Percentiles rank a stretch among this genome's conserved stretches.
Evolutionary conservation across 2,797 vertebrate genomes (phyloP).

Genomic region (Phrynocephalus guinanensis): DNA sequence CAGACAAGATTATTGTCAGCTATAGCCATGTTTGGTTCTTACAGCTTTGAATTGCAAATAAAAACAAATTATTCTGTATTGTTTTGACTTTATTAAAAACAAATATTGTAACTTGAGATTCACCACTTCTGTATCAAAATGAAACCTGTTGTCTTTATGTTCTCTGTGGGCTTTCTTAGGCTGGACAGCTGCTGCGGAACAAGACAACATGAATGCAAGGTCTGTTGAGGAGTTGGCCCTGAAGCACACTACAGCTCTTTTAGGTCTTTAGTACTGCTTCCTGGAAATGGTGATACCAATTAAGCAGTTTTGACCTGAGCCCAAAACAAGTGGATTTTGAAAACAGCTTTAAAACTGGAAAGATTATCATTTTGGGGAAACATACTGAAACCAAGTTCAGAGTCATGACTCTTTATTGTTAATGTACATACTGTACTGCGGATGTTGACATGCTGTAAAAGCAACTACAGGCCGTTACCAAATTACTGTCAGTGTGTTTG

Average conservation of each 20-base stretch:
- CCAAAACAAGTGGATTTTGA: neutral
- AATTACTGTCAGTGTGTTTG: neutral
- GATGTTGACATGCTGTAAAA: neutral
- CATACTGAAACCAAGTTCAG: neutral
- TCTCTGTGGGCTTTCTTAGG: slow-evolving; percentile 66
- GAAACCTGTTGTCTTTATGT: neutral
- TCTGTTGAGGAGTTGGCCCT: slow-evolving; percentile 89
- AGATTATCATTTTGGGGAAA: neutral
- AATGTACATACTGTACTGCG: neutral
- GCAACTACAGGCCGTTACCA: accelerated
- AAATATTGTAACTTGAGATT: neutral
- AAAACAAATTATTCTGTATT: neutral
- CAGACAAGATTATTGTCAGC: no score
- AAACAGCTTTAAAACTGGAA: neutral
- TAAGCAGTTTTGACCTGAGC: neutral
- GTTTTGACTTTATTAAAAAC: neutral
- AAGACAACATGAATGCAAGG: slow-evolving; percentile 83
- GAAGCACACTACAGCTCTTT: slow-evolving; percentile 83
- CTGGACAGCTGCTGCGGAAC: slow-evolving; percentile 79
- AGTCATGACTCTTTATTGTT: neutral
- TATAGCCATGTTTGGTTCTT: neutral
- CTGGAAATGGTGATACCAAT: neutral
- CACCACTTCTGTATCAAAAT: neutral
- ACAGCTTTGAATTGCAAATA: neutral
- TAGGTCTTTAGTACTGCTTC: slow-evolving; percentile 75